A percentile compares a stretch with the other conserved stretches of the same genome.
Evolutionary conservation across 2,113 vertebrate genomes (phyloP).

Genomic region (Carollia perspicillata): DNA sequence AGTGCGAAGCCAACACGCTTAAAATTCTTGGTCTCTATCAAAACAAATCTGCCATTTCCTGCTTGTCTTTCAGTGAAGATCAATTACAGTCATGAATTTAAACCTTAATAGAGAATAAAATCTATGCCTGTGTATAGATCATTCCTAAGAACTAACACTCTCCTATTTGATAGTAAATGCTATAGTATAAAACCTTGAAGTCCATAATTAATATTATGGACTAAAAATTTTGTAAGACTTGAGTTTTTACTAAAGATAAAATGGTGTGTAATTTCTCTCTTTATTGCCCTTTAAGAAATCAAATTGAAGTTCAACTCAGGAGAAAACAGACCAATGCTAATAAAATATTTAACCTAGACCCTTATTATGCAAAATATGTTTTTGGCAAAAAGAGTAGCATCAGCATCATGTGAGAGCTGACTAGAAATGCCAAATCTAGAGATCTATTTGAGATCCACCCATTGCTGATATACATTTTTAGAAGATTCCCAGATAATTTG

Average conservation of each 20-base stretch:
- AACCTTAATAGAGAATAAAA: constrained; percentile 31
- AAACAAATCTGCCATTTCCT: constrained; percentile 67
- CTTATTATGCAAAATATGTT: background rate
- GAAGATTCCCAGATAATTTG: background rate
- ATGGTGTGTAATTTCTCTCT: background rate
- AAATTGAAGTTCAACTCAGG: background rate
- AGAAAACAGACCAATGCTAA: background rate
- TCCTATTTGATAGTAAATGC: background rate
- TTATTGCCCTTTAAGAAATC: background rate
- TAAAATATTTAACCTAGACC: background rate
- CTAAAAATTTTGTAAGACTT: background rate
- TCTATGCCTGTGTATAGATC: constrained; percentile 4
- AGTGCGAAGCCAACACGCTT: constrained; percentile 47
- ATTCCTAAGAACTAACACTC: background rate
- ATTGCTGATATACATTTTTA: background rate
- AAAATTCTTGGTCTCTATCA: constrained; percentile 53
- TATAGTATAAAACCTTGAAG: background rate
- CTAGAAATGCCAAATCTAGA: background rate
- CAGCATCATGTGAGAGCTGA: background rate
- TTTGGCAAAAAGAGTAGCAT: background rate
- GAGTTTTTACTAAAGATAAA: constrained; percentile 9
- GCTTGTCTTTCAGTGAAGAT: constrained; percentile 25
- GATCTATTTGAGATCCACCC: background rate
- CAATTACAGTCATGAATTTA: constrained; percentile 37
- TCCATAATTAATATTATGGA: background rate